Evolutionary conservation across 2,113 vertebrate species (phyloP).

Genomic region (Ovibos moschatus): DNA sequence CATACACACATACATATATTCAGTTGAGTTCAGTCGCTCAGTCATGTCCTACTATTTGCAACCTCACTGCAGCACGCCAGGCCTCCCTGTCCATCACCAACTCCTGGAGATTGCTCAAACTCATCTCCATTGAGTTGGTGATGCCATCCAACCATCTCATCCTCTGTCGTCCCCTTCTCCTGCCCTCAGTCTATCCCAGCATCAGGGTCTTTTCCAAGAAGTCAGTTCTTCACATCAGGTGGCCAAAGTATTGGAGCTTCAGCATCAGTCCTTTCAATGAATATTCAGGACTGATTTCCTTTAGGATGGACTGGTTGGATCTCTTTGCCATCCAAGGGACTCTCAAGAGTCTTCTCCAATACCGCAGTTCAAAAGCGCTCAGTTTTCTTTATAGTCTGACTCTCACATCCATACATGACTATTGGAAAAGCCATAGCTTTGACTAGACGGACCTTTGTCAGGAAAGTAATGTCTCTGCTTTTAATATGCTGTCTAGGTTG

Average conservation of each 20-base stretch:
- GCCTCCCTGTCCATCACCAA: background rate
- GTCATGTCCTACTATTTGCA: background rate
- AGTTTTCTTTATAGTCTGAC: background rate
- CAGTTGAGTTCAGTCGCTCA: background rate
- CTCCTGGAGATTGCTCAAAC: background rate
- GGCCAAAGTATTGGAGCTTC: background rate
- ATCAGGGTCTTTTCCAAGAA: background rate
- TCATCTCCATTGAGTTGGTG: background rate
- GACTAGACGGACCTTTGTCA: background rate
- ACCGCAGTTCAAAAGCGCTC: background rate
- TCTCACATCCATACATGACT: background rate
- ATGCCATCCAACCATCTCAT: background rate
- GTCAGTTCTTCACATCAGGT: background rate
- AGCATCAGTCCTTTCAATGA: background rate
- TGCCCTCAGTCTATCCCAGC: background rate
- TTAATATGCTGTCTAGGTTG: background rate
- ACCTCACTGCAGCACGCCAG: background rate
- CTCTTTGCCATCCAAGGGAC: background rate
- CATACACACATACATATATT: background rate
- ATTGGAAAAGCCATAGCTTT: background rate
- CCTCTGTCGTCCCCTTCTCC: background rate
- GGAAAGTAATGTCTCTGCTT: background rate
- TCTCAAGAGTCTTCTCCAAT: background rate
- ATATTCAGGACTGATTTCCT: background rate
- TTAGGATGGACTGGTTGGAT: background rate